Percentiles rank a stretch among this genome's conserved stretches.
These are phyloP conservation scores for Bombylius major DNA, from an alignment of 2,888 invertebrate species.

Conservation along the genomic window DNA sequence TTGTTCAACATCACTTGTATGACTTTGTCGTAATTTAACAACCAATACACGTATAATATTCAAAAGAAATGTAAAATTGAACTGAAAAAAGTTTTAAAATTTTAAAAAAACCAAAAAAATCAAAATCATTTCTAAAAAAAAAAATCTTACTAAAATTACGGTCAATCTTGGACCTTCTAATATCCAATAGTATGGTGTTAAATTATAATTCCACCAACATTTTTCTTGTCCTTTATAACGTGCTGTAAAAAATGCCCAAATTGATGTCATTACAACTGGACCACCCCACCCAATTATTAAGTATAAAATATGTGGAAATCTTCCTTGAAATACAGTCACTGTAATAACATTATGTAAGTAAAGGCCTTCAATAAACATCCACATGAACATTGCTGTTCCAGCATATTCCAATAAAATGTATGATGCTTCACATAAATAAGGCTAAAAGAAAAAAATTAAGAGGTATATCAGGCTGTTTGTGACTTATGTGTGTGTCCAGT, in stretches of 20 bases:
- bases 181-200: conserved; percentile 73
- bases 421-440: conserved; percentile 62
- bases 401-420: conserved; percentile 78
- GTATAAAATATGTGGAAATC: conserved; percentile 43
- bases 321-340: conserved; percentile 54
- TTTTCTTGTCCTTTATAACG: conserved; percentile 35
- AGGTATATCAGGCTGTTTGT: not conserved
- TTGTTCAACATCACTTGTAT: conserved; percentile 62
- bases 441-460: conserved; percentile 40
- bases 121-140: not conserved
- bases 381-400: conserved; percentile 83
- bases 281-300: conserved; percentile 61
- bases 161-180: conserved; percentile 74
- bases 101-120: not conserved
- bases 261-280: conserved; percentile 51
- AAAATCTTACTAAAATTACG: conserved; percentile 57
- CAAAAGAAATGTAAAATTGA: conserved; percentile 63
- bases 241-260: conserved; percentile 55
- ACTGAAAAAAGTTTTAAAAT: conserved; percentile 38
- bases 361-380: conserved; percentile 94
- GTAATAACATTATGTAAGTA: conserved; percentile 79
- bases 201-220: conserved; percentile 77
- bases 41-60: conserved; percentile 70
- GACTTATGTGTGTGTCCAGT: no score
- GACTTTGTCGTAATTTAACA: conserved; percentile 57